phyloP scores from a whole-genome alignment of 1,140 invertebrate genomes.

The Drosophila arizonae region DNA sequence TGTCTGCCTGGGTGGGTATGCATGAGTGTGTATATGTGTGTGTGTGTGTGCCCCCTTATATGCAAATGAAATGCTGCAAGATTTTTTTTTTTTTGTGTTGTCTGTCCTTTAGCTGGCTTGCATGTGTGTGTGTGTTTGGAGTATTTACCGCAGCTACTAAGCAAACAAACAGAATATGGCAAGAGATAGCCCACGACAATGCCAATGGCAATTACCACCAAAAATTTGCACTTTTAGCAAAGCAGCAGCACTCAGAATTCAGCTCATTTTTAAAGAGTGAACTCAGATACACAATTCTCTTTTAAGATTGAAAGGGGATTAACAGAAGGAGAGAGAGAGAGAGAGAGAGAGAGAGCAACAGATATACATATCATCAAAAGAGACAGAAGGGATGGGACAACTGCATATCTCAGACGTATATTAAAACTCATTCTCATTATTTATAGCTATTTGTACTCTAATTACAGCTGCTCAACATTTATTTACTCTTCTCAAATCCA shows the following conservation, averaged over 20 bases:
- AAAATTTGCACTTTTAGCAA: conserved; percentile 29
- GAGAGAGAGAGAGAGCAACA: too few relatives aligned
- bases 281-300: too few relatives aligned
- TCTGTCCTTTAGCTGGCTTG: not conserved
- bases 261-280: not conserved
- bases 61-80: conserved; percentile 70
- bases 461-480: too few relatives aligned
- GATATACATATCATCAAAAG: too few relatives aligned
- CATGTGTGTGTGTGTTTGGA: conserved; percentile 27
- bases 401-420: too few relatives aligned
- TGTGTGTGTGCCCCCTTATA: conserved; percentile 43
- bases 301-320: too few relatives aligned
- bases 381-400: too few relatives aligned
- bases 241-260: too few relatives aligned
- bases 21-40: not conserved
- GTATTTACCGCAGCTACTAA: conserved; percentile 65
- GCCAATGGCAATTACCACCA: conserved; percentile 27
- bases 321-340: too few relatives aligned
- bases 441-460: too few relatives aligned
- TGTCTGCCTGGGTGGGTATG: not conserved
- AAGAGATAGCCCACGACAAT: conserved; percentile 60
- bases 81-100: conserved; percentile 7
- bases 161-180: conserved; percentile 52
- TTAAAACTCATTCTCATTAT: too few relatives aligned
- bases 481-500: not conserved